These are phyloP conservation scores for Palythoa grandis DNA, from an alignment of 92 coral and sea anemone species.

Conservation along the genomic window DNA sequence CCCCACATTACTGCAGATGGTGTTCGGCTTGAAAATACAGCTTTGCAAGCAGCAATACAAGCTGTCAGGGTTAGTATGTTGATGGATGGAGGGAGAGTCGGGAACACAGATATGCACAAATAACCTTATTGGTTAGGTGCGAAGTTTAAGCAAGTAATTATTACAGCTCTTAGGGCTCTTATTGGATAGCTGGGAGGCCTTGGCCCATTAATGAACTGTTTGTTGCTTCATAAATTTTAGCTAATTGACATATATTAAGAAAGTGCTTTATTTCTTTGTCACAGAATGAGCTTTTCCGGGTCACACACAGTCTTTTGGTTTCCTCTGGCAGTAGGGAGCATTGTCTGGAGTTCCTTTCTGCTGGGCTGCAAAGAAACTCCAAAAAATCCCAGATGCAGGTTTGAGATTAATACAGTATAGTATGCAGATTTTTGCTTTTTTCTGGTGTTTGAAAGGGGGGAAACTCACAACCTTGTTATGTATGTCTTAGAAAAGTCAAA, in stretches of 20 bases:
- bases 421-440: neutral
- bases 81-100: neutral
- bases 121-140: no score
- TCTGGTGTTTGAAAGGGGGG: neutral
- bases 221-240: neutral
- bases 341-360: conserved; percentile 74
- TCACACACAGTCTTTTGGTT: conserved; percentile 89
- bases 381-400: conserved; percentile 96
- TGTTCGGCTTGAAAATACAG: conserved; percentile 72
- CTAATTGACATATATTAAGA: neutral
- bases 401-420: neutral
- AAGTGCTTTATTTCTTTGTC: neutral
- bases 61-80: conserved; percentile 77
- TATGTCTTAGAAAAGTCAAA: no score
- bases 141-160: no score
- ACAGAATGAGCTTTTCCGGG: conserved; percentile 83
- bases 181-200: no score
- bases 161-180: no score
- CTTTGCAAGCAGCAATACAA: conserved; percentile 76
- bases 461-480: no score
- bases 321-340: conserved; percentile 88
- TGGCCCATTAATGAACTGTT: no score
- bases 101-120: neutral
- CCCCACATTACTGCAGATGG: conserved; percentile 74
- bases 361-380: conserved; percentile 80